Evolutionary conservation across 1,140 invertebrate species (phyloP).

Genomic region (Cepaea nemoralis): DNA sequence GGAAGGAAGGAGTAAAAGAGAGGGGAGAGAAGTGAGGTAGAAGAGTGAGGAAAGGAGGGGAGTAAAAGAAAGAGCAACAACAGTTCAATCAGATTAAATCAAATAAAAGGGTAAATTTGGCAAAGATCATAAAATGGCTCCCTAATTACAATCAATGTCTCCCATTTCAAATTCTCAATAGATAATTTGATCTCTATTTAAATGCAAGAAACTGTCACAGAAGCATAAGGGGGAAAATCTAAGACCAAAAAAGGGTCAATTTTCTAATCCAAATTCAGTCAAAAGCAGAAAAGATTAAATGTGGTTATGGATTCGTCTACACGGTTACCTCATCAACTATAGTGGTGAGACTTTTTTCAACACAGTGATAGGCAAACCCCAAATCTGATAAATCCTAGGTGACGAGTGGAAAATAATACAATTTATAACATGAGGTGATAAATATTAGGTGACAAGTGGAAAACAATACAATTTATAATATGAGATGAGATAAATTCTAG

Average conservation of each 20-base stretch:
- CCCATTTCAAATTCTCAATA: no score
- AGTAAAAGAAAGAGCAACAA: no score
- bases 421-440: not conserved
- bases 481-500: no score
- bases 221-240: not conserved
- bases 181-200: no score
- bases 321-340: slow-evolving; percentile 67
- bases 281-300: not conserved
- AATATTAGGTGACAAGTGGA: not conserved
- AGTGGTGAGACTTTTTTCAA: slow-evolving; percentile 67
- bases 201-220: not conserved
- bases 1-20: no score
- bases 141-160: no score
- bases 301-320: not conserved
- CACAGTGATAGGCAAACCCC: slow-evolving; percentile 69
- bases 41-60: no score
- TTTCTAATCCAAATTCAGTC: not conserved
- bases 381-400: slow-evolving; percentile 68
- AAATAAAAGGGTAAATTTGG: no score
- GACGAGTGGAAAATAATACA: not conserved
- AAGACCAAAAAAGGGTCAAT: not conserved
- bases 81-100: no score
- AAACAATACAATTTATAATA: not conserved
- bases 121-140: no score
- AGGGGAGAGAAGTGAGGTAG: no score